These are phyloP conservation scores for Parthenolecanium corni DNA, from an alignment of 2,888 invertebrate species.

Conservation along the genomic window DNA sequence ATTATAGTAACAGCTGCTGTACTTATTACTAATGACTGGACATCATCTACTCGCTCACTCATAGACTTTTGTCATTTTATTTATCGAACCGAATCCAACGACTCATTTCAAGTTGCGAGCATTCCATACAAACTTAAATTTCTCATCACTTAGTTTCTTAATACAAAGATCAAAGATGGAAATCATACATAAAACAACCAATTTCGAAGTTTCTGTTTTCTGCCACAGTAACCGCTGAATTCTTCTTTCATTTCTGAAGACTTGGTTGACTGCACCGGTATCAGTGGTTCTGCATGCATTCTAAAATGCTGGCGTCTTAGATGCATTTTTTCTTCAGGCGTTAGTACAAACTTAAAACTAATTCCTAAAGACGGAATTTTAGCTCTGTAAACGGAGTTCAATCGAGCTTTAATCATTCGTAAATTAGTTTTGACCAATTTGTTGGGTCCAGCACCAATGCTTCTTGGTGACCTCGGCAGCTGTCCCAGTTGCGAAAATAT, in stretches of 20 bases:
- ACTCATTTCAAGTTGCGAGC: too few species aligned
- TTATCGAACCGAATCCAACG: too few species aligned
- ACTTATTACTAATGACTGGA: too few species aligned
- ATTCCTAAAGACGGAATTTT: neutral
- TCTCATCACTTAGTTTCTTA: too few species aligned
- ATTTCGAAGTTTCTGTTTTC: neutral
- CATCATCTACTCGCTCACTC: too few species aligned
- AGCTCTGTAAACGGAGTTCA: neutral
- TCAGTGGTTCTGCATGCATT: neutral
- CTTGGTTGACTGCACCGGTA: neutral
- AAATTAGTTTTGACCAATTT: neutral
- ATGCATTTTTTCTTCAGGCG: slow-evolving; percentile 2
- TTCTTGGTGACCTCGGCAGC: too few species aligned
- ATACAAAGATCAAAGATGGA: too few species aligned
- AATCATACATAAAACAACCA: neutral
- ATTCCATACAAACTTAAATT: too few species aligned
- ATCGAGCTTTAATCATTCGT: neutral
- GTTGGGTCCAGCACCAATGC: too few species aligned
- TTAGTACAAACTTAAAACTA: neutral
- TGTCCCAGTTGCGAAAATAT: too few species aligned
- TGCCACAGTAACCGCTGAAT: neutral
- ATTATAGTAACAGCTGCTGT: too few species aligned
- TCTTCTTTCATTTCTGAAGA: neutral
- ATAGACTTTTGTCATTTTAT: too few species aligned
- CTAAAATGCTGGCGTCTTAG: neutral